A percentile compares a stretch with the other conserved stretches of the same genome.
Evolutionary conservation across 2,888 invertebrate species (phyloP).

Genomic region (Cephus runcator): DNA sequence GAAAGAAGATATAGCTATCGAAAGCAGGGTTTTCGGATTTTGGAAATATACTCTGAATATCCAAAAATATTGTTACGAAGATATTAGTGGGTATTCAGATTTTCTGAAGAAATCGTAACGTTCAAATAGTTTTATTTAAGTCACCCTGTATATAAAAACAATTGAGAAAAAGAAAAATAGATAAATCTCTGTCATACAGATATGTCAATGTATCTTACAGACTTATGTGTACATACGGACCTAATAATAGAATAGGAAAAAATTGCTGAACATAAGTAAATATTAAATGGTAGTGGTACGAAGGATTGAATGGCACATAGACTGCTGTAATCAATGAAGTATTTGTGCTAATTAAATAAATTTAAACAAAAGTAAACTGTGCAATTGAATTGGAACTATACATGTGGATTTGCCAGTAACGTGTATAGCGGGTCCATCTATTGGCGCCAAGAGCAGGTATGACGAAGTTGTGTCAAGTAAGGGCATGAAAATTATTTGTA

Average conservation of each 20-base stretch:
- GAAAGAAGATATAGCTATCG: not conserved
- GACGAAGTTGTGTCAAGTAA: not conserved
- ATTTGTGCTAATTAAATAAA: too few species aligned
- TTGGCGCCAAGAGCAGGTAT: not conserved
- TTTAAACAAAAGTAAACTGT: too few species aligned
- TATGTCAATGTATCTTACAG: not conserved
- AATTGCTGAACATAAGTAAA: not conserved
- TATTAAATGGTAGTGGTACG: too few species aligned
- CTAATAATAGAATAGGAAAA: not conserved
- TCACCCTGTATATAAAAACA: not conserved
- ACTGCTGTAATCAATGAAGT: too few species aligned
- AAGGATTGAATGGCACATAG: too few species aligned
- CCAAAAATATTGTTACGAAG: not conserved
- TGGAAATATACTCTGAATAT: not conserved
- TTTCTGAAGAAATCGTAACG: not conserved
- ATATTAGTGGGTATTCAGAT: not conserved
- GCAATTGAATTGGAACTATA: not conserved
- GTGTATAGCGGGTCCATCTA: not conserved
- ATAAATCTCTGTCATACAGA: not conserved
- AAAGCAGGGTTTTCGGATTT: not conserved
- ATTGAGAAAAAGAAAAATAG: not conserved
- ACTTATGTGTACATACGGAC: not conserved
- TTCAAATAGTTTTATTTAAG: not conserved
- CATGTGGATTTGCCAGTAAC: not conserved
- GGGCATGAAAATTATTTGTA: not conserved